Evolutionary conservation across 2,797 vertebrate genomes (phyloP).

Genomic region (Clarias pachynema): DNA sequence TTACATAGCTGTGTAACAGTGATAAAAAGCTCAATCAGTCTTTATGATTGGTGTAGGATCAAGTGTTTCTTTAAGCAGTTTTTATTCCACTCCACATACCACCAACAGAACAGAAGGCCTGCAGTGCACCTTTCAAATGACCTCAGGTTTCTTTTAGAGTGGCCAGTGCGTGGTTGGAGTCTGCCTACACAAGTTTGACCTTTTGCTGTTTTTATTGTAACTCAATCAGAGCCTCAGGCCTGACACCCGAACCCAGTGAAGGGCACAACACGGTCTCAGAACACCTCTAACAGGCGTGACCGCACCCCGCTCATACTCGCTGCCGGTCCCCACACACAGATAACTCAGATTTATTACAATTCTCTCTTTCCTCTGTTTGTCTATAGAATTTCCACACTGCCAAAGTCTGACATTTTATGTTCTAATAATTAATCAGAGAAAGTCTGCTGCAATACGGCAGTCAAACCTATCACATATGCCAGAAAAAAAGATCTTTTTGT

Average conservation of each 20-base stretch:
- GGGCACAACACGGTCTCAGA: slow-evolving; percentile 76
- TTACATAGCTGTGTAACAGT: slow-evolving; percentile 48
- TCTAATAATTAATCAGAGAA: slow-evolving; percentile 60
- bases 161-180: slow-evolving; percentile 65
- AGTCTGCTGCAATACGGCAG: slow-evolving; percentile 14
- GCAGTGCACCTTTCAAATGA: slow-evolving; percentile 55
- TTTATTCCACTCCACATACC: slow-evolving; percentile 43
- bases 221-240: slow-evolving; percentile 79
- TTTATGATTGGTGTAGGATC: slow-evolving; percentile 49
- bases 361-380: slow-evolving; percentile 68
- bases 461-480: not conserved
- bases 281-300: slow-evolving; percentile 84
- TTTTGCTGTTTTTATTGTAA: slow-evolving; percentile 82
- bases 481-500: not conserved
- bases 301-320: slow-evolving; percentile 75
- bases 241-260: slow-evolving; percentile 78
- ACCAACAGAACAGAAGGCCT: slow-evolving; percentile 41
- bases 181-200: slow-evolving; percentile 75
- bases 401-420: slow-evolving; percentile 72
- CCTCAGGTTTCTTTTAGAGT: slow-evolving; percentile 61
- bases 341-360: slow-evolving; percentile 75
- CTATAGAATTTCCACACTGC: slow-evolving; percentile 67
- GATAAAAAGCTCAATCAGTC: slow-evolving; percentile 50
- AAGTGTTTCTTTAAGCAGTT: slow-evolving; percentile 46
- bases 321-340: slow-evolving; percentile 68